Evolutionary conservation across 2,888 invertebrate genomes (phyloP), one percentile per base, ranked within the genome.

Genomic region (Tipula confusa): DNA sequence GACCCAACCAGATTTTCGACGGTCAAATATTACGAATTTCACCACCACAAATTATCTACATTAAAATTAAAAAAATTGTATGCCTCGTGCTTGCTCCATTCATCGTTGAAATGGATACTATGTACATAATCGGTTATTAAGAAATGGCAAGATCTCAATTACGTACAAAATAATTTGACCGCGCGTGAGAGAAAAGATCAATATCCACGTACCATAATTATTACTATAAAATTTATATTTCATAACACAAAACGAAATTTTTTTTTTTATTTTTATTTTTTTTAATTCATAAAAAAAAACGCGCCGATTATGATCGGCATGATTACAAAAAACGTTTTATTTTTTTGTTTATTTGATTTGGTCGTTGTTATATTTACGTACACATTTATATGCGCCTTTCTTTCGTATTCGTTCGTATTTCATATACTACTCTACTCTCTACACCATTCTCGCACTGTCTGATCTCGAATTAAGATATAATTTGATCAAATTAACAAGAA

Each of bases 381-480:
- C 15, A 43, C n/a, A 43, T 43, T 3, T 31, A 31, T 43, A n/a
- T 24, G 7, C 64, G 11, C 64, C 64, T 24, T 64, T 64, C 64
- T 24, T 64, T 24, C 64, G 3, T 9, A 7, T 9, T 64, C 64
- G 13, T 24, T 64, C 64, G 24, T 24, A 13, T 9, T 64, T 24
- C 13, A 3, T 64, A 43, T 9, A 36, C 43, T 33, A 9, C 7
- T 1, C 11, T 33, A 43, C 43, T 64, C 18, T 18, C 48, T 15
- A 18, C 9, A 7, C 11, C 18, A 9, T 13, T 18, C 64, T 18
- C 43, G 7, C 64, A 24, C 64, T n/a, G 64, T 64, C 64, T 64
- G 64, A 64, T 64, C 64, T 64, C 64, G 24, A 64, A 64, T 64
- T 64, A 64, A 64, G 64, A 64, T 64, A 64, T 64, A 64, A 64